Conservation (phyloP, 2,113 vertebrate species). For the Micronycteris hirsuta region DNA sequence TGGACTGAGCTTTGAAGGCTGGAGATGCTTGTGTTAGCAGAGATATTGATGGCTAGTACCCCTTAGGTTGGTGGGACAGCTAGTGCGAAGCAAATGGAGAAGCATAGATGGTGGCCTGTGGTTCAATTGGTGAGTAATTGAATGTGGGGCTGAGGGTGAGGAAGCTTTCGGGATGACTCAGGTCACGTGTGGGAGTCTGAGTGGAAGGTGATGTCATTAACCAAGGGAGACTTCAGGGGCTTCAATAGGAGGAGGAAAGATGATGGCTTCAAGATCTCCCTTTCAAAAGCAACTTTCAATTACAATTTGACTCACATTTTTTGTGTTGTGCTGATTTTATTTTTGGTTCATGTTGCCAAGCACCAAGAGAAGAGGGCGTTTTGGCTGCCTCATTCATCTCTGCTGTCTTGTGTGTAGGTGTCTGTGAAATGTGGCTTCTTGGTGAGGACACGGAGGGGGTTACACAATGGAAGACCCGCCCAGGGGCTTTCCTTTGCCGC, state of each 20-base stretch:
- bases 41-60: background rate
- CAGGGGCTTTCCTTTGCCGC: background rate
- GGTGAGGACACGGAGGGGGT: background rate
- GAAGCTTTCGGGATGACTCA: background rate
- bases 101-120: background rate
- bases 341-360: slow-evolving; percentile 50
- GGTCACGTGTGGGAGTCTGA: background rate
- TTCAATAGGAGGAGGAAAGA: background rate
- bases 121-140: background rate
- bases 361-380: background rate
- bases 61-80: background rate
- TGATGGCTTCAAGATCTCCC: slow-evolving; percentile 7
- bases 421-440: slow-evolving; percentile 61
- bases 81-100: background rate
- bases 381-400: slow-evolving; percentile 53
- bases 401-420: slow-evolving; percentile 42
- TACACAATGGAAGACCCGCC: background rate
- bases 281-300: slow-evolving; percentile 42
- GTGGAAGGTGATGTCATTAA: slow-evolving; percentile 38
- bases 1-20: background rate
- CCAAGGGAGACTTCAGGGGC: background rate
- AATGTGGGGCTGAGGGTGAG: background rate
- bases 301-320: background rate
- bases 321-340: slow-evolving; percentile 8
- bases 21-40: background rate